phyloP scores from a whole-genome alignment of 2,797 vertebrate species.

The Buphagus erythrorhynchus region DNA sequence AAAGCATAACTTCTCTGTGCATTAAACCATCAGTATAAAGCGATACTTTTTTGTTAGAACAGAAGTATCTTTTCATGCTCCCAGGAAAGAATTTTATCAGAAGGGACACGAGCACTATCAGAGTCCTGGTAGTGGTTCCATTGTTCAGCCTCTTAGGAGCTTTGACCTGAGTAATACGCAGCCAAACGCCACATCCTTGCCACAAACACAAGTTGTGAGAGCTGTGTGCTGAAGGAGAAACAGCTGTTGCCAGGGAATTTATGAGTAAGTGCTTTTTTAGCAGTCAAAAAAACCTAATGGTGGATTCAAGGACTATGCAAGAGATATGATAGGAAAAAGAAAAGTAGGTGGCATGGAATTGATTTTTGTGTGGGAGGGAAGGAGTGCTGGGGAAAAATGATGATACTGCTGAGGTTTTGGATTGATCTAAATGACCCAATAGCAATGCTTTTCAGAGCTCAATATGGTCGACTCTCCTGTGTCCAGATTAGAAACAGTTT shows the following conservation, averaged over 20 bases:
- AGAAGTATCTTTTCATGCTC: neutral
- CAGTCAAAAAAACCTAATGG: neutral
- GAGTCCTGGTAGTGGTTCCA: neutral
- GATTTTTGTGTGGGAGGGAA: neutral
- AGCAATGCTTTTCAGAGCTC: neutral
- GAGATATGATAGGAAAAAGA: neutral
- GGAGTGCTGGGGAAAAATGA: neutral
- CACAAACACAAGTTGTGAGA: neutral
- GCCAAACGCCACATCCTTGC: neutral
- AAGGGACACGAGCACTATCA: neutral
- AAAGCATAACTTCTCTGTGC: neutral
- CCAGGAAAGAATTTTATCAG: neutral
- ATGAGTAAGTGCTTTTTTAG: neutral
- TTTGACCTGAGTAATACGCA: neutral
- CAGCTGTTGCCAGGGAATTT: neutral
- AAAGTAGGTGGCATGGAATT: neutral
- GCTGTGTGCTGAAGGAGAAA: neutral
- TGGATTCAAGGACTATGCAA: neutral
- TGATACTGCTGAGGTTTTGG: neutral
- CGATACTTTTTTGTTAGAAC: neutral
- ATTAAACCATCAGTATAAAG: neutral
- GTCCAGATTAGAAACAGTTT: neutral
- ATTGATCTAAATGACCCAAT: neutral
- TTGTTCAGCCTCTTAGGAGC: neutral
- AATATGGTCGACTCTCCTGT: neutral